These are phyloP conservation scores for Junonia oenone DNA, from an alignment of 2,888 invertebrate species.

Conservation along the genomic window DNA sequence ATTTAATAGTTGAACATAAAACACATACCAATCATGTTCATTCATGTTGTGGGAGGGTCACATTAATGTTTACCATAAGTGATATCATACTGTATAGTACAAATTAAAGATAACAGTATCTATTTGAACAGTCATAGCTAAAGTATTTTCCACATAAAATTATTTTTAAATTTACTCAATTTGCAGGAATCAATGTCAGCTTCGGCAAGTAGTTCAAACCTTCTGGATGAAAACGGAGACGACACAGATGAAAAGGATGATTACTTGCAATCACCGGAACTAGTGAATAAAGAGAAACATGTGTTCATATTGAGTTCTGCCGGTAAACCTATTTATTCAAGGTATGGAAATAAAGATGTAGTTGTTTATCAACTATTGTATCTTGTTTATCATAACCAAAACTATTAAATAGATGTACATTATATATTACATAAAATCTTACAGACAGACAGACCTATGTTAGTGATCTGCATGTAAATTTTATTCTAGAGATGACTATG, in stretches of 20 bases:
- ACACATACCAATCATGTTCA: neutral
- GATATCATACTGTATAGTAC: neutral
- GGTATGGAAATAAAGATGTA: too few species aligned
- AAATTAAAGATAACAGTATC: too few species aligned
- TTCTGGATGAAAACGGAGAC: constrained; percentile 56
- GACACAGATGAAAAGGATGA: constrained; percentile 75
- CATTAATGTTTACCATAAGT: neutral
- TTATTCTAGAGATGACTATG: too few species aligned
- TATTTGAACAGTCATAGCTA: too few species aligned
- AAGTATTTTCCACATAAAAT: too few species aligned
- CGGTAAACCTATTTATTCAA: constrained; percentile 97
- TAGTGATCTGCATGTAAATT: too few species aligned
- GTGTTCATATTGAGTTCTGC: constrained; percentile 96
- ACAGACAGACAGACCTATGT: too few species aligned
- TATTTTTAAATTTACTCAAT: neutral
- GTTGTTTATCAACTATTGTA: too few species aligned
- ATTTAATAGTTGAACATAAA: too few species aligned
- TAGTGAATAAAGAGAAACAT: constrained; percentile 92
- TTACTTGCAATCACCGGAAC: constrained; percentile 84
- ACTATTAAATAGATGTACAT: too few species aligned
- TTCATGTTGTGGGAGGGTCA: neutral
- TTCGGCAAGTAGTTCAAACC: constrained; percentile 60
- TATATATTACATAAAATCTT: too few species aligned
- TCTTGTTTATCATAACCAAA: too few species aligned
- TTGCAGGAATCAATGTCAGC: constrained; percentile 56